Evolutionary conservation across 2,113 vertebrate genomes (phyloP), one percentile per base, ranked within the genome.

Genomic region (Phalacrocorax carbo): DNA sequence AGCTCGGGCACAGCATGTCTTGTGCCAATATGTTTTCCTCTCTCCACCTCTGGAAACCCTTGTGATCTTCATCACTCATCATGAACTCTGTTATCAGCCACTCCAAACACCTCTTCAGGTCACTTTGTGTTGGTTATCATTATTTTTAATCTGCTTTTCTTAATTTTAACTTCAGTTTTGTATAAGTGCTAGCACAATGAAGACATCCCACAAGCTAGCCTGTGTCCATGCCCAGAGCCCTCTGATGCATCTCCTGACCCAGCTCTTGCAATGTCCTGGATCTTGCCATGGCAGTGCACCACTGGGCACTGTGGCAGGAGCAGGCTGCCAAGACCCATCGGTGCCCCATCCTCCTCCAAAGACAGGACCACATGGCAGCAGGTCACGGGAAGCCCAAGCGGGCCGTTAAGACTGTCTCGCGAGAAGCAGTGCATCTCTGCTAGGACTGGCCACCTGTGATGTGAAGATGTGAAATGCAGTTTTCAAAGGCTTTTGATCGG

Each of bases 401-500:
- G 95, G 92, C 77, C 82, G 60, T 82, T 62, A 69, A 69, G 73
- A 81, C 23, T 22, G 79, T 58, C 86, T 64, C 13, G 0, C 46
- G 90, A 83, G 83, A 69, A 97, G 82, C 92, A 87, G 81, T 42
- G 19, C 27, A 8, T 42, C 77, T 57, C 26, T 72, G 88, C 64
- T 89, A 91, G 91, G 94, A 98, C 96, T 84, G 95, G 93, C 62
- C 30, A 6, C 80, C 90, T 93, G 81, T 73, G 88, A 73, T 18
- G 5, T 48, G 82, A 88, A 92, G 97, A 86, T 75, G 80, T 73
- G 86, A 90, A 83, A 97, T 81, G 96, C 92, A 55, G 88, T 85
- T 90, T 91, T 94, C 57, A 93, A 96, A 97, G 94, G 94, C 57
- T 97, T 97, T 96, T 92, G 93, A 83, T 90, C 65, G 77, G 85